Conservation (phyloP, 1,140 invertebrate genomes). For the Rhysida immarginata region DNA sequence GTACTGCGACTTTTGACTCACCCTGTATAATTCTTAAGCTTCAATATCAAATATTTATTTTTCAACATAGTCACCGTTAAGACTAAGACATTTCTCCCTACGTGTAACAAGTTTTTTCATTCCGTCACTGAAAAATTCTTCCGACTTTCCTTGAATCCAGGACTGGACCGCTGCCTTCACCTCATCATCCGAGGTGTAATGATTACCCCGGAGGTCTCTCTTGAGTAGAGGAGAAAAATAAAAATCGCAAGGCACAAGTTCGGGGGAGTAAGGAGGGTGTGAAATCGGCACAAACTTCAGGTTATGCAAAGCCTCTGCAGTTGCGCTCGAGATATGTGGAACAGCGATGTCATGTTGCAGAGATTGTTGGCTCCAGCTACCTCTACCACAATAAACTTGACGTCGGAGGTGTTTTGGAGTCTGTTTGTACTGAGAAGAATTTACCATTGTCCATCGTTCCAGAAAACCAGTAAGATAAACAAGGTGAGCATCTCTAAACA, state of each 20-base stretch:
- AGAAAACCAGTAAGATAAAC: background rate
- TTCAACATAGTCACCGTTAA: background rate
- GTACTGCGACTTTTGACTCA: no score
- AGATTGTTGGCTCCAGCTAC: background rate
- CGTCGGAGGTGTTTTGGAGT: background rate
- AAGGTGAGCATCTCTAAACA: background rate
- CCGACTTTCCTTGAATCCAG: background rate
- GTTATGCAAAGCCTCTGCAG: background rate
- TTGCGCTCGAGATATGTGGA: background rate
- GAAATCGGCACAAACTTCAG: background rate
- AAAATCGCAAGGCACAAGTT: background rate
- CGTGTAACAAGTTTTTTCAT: background rate
- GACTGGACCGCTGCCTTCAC: background rate
- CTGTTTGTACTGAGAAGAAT: background rate
- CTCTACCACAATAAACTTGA: background rate
- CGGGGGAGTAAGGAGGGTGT: background rate
- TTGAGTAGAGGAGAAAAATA: background rate
- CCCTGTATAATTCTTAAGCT: background rate
- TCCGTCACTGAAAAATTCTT: background rate
- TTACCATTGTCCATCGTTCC: background rate
- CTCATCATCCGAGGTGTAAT: background rate
- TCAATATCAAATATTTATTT: background rate
- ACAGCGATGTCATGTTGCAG: background rate
- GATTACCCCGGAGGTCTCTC: background rate
- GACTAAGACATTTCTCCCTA: background rate